phyloP scores from a whole-genome alignment of 2,113 vertebrate genomes.

The Eleginops maclovinus region DNA sequence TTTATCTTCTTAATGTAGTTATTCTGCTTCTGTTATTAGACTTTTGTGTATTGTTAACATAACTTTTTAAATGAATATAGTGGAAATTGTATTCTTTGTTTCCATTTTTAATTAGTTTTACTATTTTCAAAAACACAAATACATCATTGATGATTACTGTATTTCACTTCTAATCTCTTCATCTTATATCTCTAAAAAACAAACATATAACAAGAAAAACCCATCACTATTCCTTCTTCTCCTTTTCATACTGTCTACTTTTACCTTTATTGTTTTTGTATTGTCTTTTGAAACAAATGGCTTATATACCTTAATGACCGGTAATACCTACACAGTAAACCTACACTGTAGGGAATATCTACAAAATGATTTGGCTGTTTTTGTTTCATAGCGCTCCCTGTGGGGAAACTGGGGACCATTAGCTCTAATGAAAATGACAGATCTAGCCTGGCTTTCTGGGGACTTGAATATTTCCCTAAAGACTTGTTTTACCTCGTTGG shows the following conservation, averaged over 20 bases:
- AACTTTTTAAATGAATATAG: not conserved
- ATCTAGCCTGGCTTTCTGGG: constrained; percentile 37
- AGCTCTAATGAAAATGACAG: constrained; percentile 66
- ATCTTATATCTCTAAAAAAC: no score
- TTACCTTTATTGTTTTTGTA: not conserved
- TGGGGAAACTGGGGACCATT: constrained; percentile 45
- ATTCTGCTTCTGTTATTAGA: not conserved
- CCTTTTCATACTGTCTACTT: not conserved
- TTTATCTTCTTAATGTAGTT: not conserved
- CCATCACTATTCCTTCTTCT: no score
- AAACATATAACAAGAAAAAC: no score
- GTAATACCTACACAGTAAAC: not conserved
- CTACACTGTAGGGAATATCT: constrained; percentile 23
- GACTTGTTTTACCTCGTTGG: constrained; percentile 27
- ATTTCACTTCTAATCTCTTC: no score
- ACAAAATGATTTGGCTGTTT: constrained; percentile 30
- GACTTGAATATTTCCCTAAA: constrained; percentile 56
- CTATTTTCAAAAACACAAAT: not conserved
- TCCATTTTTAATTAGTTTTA: not conserved
- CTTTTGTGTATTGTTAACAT: not conserved
- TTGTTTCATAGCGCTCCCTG: constrained; percentile 47
- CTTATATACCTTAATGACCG: not conserved
- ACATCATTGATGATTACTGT: not conserved
- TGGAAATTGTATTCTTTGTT: not conserved
- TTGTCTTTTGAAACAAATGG: not conserved